Evolutionary conservation across 1,140 invertebrate species (phyloP), one percentile per base, ranked within the genome.

Genomic region (Cheumatopsyche charites): DNA sequence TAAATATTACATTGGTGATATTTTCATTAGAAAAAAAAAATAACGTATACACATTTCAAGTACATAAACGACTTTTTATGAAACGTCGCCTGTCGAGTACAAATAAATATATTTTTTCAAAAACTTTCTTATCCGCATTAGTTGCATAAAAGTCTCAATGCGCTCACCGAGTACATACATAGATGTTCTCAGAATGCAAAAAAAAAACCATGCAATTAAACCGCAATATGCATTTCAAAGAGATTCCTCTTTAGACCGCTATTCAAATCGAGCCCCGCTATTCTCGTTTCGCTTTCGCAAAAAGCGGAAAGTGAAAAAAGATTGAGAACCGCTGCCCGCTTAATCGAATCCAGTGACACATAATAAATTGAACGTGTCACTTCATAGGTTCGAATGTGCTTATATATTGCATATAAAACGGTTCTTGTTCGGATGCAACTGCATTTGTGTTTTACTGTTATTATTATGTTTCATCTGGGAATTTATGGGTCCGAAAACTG

Each of bases 81-180:
- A 52, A 52, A 52, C 19, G 47, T 52, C n/a, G 47, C 19, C 15
- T 17, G 19, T 19, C 9, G 19, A 9, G 15, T 52, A 17, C 19
- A 52, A 52, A 36, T 4, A n/a, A n/a, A 45, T 12, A 45, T 15
- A n/a, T 45, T 52, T 7, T 52, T 52, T 52, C 47, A 17, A 52
- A 19, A 52, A 52, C 47, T 52, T 52, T 52, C 47, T 52, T 52
- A 52, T 52, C 47, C 47, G 47, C 47, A 52, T 52, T 52, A 15
- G 15, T 52, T 52, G 47, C 47, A 52, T 52, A 52, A 52, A 52
- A 17, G 47, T 19, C 15, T 45, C 43, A 45, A 42, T 12, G 13
- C 43, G 43, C 43, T 4, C 5, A 42, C 17, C 43, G 43, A 12
- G 41, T n/a, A 45, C 11, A 15, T 9, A 1, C 19, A 52, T 17